Evolutionary conservation across 2,888 invertebrate species (phyloP).

Genomic region (Ophion costatus): DNA sequence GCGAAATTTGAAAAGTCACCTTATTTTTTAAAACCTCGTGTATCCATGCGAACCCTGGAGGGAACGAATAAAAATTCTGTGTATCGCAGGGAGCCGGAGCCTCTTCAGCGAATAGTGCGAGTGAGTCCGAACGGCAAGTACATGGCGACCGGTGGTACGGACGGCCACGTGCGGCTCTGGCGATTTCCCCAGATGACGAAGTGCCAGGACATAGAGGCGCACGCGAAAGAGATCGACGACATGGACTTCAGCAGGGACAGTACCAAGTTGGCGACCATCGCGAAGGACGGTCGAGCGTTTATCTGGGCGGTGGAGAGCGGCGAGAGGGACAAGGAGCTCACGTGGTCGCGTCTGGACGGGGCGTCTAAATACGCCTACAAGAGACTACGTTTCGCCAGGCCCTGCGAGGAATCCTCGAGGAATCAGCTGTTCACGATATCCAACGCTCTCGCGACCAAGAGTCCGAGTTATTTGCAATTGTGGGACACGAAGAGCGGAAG

Average conservation of each 20-base stretch:
- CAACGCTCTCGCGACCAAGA: conserved; percentile 91
- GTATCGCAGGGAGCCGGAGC: conserved; percentile 86
- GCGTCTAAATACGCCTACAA: conserved; percentile 91
- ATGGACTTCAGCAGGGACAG: conserved; percentile 94
- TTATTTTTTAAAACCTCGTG: too few species aligned
- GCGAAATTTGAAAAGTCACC: too few species aligned
- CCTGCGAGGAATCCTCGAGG: conserved; percentile 87
- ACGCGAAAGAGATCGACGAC: conserved; percentile 97
- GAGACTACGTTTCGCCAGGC: conserved; percentile 88
- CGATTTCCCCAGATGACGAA: conserved; percentile 92
- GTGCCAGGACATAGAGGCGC: conserved; percentile 89
- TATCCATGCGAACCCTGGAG: too few species aligned
- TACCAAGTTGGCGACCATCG: conserved; percentile 91
- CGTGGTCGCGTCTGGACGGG: conserved; percentile 90
- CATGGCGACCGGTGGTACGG: conserved; percentile 96
- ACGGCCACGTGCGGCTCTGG: conserved; percentile 95
- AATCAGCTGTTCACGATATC: conserved; percentile 90
- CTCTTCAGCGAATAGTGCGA: conserved; percentile 93
- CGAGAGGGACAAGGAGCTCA: conserved; percentile 88
- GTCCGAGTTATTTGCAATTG: conserved; percentile 90
- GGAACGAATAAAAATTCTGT: not conserved
- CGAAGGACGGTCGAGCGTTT: conserved; percentile 93
- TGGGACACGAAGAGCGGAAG: conserved; percentile 89
- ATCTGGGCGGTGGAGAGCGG: conserved; percentile 91
- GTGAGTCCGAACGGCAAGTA: conserved; percentile 90